Conservation (phyloP, 30 jellyfish, hydroid and myxozoan species). For the Chrysaora quinquecirrha region DNA sequence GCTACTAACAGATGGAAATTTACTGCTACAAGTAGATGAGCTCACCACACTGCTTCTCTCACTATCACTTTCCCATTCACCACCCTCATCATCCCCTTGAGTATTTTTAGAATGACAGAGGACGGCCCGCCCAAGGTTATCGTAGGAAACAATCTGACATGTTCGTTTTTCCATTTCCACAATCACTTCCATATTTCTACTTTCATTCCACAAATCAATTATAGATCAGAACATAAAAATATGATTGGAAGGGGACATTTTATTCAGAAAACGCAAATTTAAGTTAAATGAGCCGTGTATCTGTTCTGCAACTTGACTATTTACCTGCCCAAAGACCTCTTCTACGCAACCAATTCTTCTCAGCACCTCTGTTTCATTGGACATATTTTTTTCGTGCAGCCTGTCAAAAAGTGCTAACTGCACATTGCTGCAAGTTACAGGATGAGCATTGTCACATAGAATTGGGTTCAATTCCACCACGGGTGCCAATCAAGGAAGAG, state of each 20-base stretch:
- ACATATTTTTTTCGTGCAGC: conserved; percentile 34
- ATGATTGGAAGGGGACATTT: conserved; percentile 33
- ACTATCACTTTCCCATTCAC: too few species aligned
- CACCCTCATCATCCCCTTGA: too few species aligned
- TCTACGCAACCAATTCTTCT: conserved; percentile 42
- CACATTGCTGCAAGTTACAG: conserved; percentile 39
- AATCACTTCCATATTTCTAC: conserved; percentile 1
- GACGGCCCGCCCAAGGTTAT: too few species aligned
- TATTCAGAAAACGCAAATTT: conserved; percentile 22
- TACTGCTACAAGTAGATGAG: too few species aligned
- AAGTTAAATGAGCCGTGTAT: conserved; percentile 34
- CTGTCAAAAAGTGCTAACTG: conserved; percentile 62
- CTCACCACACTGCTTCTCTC: too few species aligned
- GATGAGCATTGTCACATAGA: conserved; percentile 25
- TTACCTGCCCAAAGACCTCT: conserved; percentile 45
- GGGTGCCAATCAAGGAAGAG: conserved; percentile 3
- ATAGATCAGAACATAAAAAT: conserved; percentile 43
- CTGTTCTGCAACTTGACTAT: conserved; percentile 67
- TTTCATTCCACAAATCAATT: conserved; percentile 37
- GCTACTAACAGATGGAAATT: too few species aligned
- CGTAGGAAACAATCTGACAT: too few species aligned
- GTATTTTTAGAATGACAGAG: too few species aligned
- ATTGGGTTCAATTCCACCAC: neutral
- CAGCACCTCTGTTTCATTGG: conserved; percentile 39
- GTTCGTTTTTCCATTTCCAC: neutral